phyloP scores from a whole-genome alignment of 2,888 invertebrate species.

The Sesia bembeciformis region DNA sequence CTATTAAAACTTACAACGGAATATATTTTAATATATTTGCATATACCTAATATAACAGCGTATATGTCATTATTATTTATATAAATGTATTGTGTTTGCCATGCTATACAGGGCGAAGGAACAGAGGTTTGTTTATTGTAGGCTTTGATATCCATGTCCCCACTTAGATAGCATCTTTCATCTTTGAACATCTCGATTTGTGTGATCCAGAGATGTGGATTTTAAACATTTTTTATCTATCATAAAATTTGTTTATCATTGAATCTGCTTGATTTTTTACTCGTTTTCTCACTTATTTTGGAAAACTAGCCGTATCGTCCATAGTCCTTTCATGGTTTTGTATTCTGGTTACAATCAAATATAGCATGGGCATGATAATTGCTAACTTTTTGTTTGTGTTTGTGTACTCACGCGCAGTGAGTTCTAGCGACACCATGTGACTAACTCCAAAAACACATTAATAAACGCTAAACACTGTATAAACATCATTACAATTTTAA shows the following conservation, averaged over 20 bases:
- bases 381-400: constrained; percentile 14
- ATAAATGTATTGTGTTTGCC: constrained; percentile 58
- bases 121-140: constrained; percentile 59
- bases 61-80: constrained; percentile 39
- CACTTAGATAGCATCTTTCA: not conserved
- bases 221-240: too few species aligned
- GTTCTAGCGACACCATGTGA: too few species aligned
- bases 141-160: constrained; percentile 20
- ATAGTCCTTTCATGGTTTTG: too few species aligned
- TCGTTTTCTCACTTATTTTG: too few species aligned
- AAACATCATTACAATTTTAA: too few species aligned
- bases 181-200: not conserved
- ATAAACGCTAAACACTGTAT: too few species aligned
- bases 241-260: too few species aligned
- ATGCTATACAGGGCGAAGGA: constrained; percentile 71
- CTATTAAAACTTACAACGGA: not conserved
- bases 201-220: too few species aligned
- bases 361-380: constrained; percentile 38
- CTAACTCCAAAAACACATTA: too few species aligned
- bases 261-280: too few species aligned
- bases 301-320: too few species aligned
- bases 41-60: constrained; percentile 21
- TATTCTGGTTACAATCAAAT: not conserved
- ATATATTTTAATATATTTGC: constrained; percentile 8
- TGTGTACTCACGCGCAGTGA: not conserved